Evolutionary conservation across 2,797 vertebrate species (phyloP).

Genomic region (Mycteria americana): DNA sequence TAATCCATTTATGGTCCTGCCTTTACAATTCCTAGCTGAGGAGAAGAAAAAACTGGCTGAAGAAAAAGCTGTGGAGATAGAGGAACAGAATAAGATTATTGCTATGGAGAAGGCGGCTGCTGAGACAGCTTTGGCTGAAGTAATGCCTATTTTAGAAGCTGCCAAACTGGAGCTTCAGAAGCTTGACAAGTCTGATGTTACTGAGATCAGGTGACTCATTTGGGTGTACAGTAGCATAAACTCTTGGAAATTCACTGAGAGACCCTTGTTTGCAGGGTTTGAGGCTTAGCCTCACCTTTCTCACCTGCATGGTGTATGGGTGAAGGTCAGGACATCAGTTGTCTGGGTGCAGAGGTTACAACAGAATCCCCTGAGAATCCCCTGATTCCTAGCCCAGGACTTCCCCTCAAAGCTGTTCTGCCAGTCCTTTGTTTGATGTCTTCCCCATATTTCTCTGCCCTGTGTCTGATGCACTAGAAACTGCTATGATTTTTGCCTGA

Average conservation of each 20-base stretch:
- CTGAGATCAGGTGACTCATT: constrained; percentile 88
- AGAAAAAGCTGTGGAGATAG: constrained; percentile 91
- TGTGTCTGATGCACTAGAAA: neutral
- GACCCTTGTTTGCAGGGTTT: neutral
- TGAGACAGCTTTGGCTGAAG: constrained; percentile 87
- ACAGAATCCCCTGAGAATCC: neutral
- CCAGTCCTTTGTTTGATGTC: neutral
- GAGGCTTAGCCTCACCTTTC: neutral
- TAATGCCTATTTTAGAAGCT: constrained; percentile 88
- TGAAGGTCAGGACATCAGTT: neutral
- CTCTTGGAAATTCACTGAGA: neutral
- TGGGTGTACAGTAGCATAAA: neutral
- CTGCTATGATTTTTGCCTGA: neutral
- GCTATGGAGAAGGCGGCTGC: constrained; percentile 90
- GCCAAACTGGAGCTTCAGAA: constrained; percentile 91
- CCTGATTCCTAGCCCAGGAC: neutral
- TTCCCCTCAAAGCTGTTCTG: neutral
- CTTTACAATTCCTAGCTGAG: constrained; percentile 77
- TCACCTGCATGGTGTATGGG: neutral
- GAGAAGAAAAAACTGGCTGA: constrained; percentile 91
- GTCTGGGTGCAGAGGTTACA: neutral
- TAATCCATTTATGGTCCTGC: neutral
- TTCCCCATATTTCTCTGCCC: neutral
- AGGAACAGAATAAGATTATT: constrained; percentile 91
- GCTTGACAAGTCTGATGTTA: constrained; percentile 94